Percentiles rank a stretch among this genome's conserved stretches.
Conservation (phyloP, 2,113 vertebrate genomes). For the Prinia subflava region DNA sequence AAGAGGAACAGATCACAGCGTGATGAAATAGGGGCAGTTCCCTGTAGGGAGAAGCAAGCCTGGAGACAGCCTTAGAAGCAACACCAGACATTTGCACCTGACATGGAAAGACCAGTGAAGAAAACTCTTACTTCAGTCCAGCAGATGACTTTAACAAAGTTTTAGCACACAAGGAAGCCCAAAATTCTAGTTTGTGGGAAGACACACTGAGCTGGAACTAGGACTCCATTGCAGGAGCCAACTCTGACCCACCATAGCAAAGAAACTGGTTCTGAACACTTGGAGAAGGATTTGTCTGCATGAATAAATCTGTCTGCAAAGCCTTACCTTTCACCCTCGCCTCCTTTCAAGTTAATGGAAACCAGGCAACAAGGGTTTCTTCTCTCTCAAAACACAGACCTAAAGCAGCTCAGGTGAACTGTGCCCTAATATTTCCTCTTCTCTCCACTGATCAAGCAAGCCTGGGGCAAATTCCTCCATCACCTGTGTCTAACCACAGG, state of each 20-base stretch:
- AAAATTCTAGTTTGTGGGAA: not conserved
- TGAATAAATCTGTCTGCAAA: not conserved
- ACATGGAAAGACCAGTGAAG: not conserved
- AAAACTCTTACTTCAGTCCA: not conserved
- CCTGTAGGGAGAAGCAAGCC: not conserved
- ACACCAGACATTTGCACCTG: not conserved
- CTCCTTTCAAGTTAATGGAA: not conserved
- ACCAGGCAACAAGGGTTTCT: rapidly evolving
- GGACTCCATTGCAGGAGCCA: not conserved
- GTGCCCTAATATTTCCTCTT: not conserved
- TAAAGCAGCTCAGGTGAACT: not conserved
- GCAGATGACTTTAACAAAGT: not conserved
- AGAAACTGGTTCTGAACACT: not conserved
- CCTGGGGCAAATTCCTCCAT: not conserved
- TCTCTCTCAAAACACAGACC: not conserved
- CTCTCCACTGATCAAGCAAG: not conserved
- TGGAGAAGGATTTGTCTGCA: not conserved
- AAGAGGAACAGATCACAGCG: not conserved
- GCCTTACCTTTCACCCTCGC: not conserved
- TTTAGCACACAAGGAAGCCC: not conserved
- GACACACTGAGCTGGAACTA: rapidly evolving
- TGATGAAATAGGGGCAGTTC: not conserved
- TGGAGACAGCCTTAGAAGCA: not conserved
- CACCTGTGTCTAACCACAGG: not conserved
- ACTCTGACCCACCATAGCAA: not conserved